Conservation (phyloP, 2,797 vertebrate genomes). For the Falco novaeseelandiae region DNA sequence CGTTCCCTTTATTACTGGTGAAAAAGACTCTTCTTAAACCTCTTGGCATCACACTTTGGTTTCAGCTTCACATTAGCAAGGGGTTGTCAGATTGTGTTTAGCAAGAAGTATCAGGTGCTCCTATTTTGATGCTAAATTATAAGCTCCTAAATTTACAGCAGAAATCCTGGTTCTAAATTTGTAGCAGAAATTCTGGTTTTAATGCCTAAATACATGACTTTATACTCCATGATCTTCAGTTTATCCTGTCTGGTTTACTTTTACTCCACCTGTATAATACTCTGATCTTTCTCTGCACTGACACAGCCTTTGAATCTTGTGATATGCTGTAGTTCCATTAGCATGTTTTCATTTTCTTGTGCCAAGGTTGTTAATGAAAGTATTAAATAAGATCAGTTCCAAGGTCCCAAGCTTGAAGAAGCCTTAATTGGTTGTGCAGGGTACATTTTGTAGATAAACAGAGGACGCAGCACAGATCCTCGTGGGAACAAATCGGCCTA, state of each 20-base stretch:
- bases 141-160: neutral
- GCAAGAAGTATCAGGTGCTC: neutral
- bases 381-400: conserved; percentile 47
- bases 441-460: conserved; percentile 41
- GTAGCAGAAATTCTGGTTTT: neutral
- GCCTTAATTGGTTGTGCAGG: conserved; percentile 21
- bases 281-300: neutral
- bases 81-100: neutral
- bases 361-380: conserved; percentile 12
- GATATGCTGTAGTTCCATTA: conserved; percentile 7
- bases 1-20: neutral
- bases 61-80: neutral
- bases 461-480: neutral
- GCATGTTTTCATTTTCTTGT: conserved; percentile 38
- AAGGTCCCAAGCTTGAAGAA: conserved; percentile 24
- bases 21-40: neutral
- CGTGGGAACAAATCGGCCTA: neutral
- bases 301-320: conserved; percentile 2
- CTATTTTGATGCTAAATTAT: neutral
- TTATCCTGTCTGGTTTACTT: neutral
- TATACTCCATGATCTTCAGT: neutral
- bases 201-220: neutral
- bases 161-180: neutral
- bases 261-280: neutral
- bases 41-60: neutral